Base-by-base conservation (phyloP, 2,113 vertebrate species). In the Albula glossodonta region DNA sequence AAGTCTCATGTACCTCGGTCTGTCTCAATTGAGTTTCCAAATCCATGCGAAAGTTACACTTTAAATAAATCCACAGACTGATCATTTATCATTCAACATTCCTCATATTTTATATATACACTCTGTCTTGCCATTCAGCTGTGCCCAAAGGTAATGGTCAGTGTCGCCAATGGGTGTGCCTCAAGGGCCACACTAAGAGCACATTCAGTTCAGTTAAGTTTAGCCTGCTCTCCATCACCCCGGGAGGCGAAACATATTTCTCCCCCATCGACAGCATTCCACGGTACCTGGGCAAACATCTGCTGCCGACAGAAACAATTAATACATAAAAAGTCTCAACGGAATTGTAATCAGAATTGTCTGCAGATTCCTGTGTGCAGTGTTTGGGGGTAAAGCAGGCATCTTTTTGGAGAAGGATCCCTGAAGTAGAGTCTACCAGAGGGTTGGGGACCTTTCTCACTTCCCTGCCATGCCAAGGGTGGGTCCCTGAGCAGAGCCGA, bases 211-310 rank as follows among this genome's bases (percentile, higher is more conserved):
- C 83, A 85, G 89, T 91, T 93, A 85, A 87, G 74, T 91, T 93
- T 85, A 87, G 74, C 91, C 89, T 87, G 86, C 57, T 86, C 56
- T 80, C 80, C 57, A 60, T 83, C 84, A 87, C 50, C 81, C 52
- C 74, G 41, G 91, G 91, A 94, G 93, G 92, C 94, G 94, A 90
- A 92, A 90, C 79, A 84, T 81, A 74, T 94, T 91, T 90, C 52
- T 88, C 80, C 84, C 87, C 82, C 15, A 31, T 85, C 87, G 50
- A 85, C 87, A 85, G 90, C 87, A n/a, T 86, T 90, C 88, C 88
- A 41, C 82, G 51, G 88, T 88, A 83, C 83, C 70, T 90, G 87
- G 81, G 56, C 82, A 25, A 87, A 87, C 88, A 89, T 90, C 84
- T 87, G 86, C 74, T 51, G 11, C 82, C 53, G 77, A 87, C 86